Base-by-base conservation (phyloP, 2,888 invertebrate species). In the Stictocephala bisonia region DNA sequence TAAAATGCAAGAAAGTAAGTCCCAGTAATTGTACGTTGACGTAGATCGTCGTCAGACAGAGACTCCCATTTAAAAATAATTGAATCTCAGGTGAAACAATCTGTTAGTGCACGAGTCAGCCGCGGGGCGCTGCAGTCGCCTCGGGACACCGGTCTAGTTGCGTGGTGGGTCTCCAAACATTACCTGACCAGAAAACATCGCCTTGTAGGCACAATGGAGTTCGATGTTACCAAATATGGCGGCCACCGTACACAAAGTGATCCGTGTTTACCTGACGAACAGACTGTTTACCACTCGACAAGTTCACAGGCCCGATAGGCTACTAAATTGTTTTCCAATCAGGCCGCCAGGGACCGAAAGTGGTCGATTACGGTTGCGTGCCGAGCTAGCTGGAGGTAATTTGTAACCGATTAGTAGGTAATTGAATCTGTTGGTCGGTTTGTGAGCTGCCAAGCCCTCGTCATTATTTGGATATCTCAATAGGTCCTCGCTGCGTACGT, bases 381-480 rank as follows among this genome's bases (percentile, higher is more conserved):
- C 22, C 6, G 20, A 20, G 26, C 41, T 20, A 41, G 26, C 41
- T 31, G n/a, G n/a, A n/a, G n/a, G 40, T 60, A 60, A 60, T 60
- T 60, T 60, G 60, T 40, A 60, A 60, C 18, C 60, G 60, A 60
- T 60, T 60, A 60, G 60, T 40, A 20, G 64, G 44, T 64, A 64
- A 64, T 64, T 64, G 64, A 64, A 64, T 64, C 64, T 64, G 64
- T 40, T 64, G 64, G 22, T 31, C 56, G 51, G 51, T n/a, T n/a
- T n/a, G n/a, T 51, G 51, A 51, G 51, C 51, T 24, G 56, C 35
- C 64, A 44, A 64, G 64, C 64, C 64, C 60, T 13, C 11, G 11
- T 41, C 58, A 27, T 58, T 58, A 58, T 58, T 41, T 60, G 60
- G 41, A 64, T 44, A 44, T 64, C 64, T 64, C 64, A 44, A 64